These are phyloP conservation scores for Rhinogobius similis DNA, from an alignment of 2,113 vertebrate species.

Conservation along the genomic window DNA sequence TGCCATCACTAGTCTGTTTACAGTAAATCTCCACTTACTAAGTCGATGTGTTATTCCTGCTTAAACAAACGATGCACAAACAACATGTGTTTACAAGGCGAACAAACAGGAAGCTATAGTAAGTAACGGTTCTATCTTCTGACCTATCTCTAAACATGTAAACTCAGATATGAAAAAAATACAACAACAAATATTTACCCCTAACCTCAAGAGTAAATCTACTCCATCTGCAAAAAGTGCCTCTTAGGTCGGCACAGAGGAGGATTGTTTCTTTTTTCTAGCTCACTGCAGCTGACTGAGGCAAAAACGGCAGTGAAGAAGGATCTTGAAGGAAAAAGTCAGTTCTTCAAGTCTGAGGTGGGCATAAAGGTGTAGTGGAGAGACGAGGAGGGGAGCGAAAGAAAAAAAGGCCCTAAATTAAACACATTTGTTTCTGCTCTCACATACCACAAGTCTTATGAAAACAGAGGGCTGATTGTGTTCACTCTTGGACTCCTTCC, in stretches of 20 bases:
- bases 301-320: constrained; percentile 56
- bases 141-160: constrained; percentile 46
- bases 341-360: constrained; percentile 67
- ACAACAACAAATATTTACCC: constrained; percentile 75
- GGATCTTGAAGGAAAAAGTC: constrained; percentile 57
- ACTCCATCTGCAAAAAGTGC: constrained; percentile 57
- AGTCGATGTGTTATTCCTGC: constrained; percentile 38
- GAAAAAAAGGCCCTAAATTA: constrained; percentile 78
- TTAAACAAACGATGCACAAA: constrained; percentile 52
- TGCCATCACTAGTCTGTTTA: constrained; percentile 66
- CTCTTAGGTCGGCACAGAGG: constrained; percentile 46
- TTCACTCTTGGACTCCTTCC: constrained; percentile 73
- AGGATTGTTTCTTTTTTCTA: constrained; percentile 49
- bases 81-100: constrained; percentile 61
- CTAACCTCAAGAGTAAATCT: constrained; percentile 59
- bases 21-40: constrained; percentile 69
- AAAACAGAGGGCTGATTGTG: constrained; percentile 86
- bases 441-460: constrained; percentile 85
- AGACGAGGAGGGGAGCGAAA: constrained; percentile 35
- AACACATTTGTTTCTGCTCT: constrained; percentile 87
- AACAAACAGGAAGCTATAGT: constrained; percentile 67
- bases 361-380: constrained; percentile 64
- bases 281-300: constrained; percentile 53
- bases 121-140: constrained; percentile 44
- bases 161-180: constrained; percentile 58